Evolutionary conservation across 2,113 vertebrate species (phyloP), one percentile per base, ranked within the genome.

Genomic region (Ctenomys sociabilis): DNA sequence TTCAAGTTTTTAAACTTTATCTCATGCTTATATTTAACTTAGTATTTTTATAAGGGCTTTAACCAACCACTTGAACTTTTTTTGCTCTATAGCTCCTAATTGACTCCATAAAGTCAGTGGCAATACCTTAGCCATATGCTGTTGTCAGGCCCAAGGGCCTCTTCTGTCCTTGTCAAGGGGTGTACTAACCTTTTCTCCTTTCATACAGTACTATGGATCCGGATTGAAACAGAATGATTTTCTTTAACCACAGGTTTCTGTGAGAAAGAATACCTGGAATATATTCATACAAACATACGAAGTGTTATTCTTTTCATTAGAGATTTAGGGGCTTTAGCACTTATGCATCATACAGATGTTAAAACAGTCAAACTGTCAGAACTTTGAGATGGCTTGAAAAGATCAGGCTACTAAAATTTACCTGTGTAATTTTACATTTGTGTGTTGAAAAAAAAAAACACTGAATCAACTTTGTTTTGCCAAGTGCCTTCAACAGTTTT

Each of bases 191-290:
- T 77, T 45, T 26, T 43, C 40, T 77, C 40, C 40, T 75, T 6
- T 45, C 13, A 7, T 45, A 43, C 37, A 77, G 6, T 28, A 30
- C 40, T 45, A 30, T 77, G 30, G 43, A 45, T 91, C 63, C 22
- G 87, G 91, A 97, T 52, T 93, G 84, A 89, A 89, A 87, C 68
- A 85, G 28, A 86, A 59, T 85, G 85, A 91, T 75, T 91, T 88
- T 63, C 59, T 52, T 81, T 93, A 59, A 57, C 59, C 11, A 52
- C 54, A 70, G 73, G 45, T 93, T 90, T 45, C 61, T 93, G 4
- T 91, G 85, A 96, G 82, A 94, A 95, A 40, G 1, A 43, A 32
- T 45, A 11, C 95, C 43, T 77, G 66, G 78, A 89, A 81, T 87
- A 57, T 59, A n/a, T 70, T 95, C 72, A 78, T 66, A 85, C 83